Percentiles rank a stretch among this genome's conserved stretches.
Conservation (phyloP, 2,888 invertebrate genomes). For the Ophioninae sp. region DNA sequence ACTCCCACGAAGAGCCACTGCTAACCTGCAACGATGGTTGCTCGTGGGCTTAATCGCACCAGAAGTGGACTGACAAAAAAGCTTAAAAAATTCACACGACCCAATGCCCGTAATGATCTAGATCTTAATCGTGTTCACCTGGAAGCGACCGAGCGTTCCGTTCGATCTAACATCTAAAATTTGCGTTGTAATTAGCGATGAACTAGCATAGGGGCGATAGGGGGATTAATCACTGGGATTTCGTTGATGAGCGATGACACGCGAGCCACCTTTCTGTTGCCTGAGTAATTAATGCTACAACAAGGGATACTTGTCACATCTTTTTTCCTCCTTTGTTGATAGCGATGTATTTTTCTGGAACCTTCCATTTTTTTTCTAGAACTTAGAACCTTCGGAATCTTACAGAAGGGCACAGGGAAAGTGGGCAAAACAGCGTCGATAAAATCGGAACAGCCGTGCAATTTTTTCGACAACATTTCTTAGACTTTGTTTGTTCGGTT, state of each 20-base stretch:
- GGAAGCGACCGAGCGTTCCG: conserved; percentile 60
- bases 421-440: too few relatives aligned
- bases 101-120: not conserved
- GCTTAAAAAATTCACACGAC: conserved; percentile 7
- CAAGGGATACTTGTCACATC: not conserved
- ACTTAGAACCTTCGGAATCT: too few relatives aligned
- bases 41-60: not conserved
- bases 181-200: conserved; percentile 66
- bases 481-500: not conserved
- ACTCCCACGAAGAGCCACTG: not conserved
- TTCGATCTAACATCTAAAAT: conserved; percentile 72
- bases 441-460: too few relatives aligned
- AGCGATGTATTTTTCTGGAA: not conserved
- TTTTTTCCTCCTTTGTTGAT: not conserved
- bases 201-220: conserved; percentile 52
- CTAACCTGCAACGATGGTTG: conserved; percentile 7
- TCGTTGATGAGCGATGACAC: conserved; percentile 70
- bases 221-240: conserved; percentile 68
- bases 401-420: not conserved
- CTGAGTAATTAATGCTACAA: not conserved
- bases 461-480: not conserved
- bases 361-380: not conserved
- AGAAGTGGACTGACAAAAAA: not conserved
- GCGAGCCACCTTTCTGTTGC: conserved; percentile 55
- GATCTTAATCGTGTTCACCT: conserved; percentile 40